Percentiles rank a stretch among this genome's conserved stretches.
Evolutionary conservation across 2,888 invertebrate genomes (phyloP).

Genomic region (Adela reaumurella): DNA sequence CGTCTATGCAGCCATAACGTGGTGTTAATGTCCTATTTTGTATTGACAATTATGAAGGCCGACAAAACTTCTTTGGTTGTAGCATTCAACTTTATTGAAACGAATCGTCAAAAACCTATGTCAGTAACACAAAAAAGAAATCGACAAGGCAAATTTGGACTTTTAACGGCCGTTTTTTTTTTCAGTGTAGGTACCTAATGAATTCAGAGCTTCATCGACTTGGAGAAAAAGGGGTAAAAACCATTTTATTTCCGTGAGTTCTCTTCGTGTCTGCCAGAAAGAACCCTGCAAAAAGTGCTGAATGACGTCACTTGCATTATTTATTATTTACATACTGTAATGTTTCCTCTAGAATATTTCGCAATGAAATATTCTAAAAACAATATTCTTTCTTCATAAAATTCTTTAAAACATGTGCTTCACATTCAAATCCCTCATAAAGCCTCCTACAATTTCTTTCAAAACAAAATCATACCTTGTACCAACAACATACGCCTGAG

Average conservation of each 20-base stretch:
- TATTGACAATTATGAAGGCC: no score
- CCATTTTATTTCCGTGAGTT: background rate
- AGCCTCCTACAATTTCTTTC: background rate
- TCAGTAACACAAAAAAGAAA: background rate
- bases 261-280: background rate
- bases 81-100: background rate
- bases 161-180: background rate
- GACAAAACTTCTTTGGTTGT: background rate
- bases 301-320: background rate
- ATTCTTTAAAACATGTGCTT: background rate
- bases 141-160: background rate
- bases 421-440: slow-evolving; percentile 1
- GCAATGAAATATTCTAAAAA: no score
- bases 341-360: background rate
- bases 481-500: background rate
- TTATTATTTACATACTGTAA: background rate
- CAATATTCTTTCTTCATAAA: no score
- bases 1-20: no score
- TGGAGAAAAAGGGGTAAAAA: background rate
- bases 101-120: background rate
- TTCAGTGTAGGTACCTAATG: background rate
- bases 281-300: background rate
- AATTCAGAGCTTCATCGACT: background rate
- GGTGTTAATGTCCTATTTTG: no score
- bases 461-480: slow-evolving; percentile 1